phyloP scores from a whole-genome alignment of 2,797 vertebrate species.

The Sphenopsis melanotis region DNA sequence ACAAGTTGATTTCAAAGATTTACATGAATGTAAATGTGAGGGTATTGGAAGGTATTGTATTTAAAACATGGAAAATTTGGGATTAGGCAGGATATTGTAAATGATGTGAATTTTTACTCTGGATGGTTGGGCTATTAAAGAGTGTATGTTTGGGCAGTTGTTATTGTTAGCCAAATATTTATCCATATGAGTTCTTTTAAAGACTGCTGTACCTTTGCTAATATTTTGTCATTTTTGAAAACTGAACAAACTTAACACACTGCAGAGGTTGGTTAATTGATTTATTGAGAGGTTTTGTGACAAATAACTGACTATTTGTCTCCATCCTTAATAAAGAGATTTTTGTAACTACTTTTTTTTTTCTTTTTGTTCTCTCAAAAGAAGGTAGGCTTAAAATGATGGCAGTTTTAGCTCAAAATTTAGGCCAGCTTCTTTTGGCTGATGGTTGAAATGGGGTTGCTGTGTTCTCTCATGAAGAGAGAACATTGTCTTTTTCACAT shows the following conservation, averaged over 20 bases:
- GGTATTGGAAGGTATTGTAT: neutral
- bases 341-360: neutral
- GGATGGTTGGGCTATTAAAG: neutral
- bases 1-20: neutral
- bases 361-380: neutral
- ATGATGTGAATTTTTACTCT: neutral
- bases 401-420: neutral
- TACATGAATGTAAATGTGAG: neutral
- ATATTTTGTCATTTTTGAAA: neutral
- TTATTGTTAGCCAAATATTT: neutral
- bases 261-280: neutral
- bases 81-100: neutral
- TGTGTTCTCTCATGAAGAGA: neutral
- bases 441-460: neutral
- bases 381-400: neutral
- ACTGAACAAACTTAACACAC: neutral
- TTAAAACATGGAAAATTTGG: neutral
- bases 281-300: neutral
- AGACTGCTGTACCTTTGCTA: neutral
- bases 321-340: neutral
- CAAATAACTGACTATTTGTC: neutral
- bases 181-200: neutral
- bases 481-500: neutral
- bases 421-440: neutral
- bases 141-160: neutral